phyloP scores from a whole-genome alignment of 2,888 invertebrate species.

The Eucera pruinosa region DNA sequence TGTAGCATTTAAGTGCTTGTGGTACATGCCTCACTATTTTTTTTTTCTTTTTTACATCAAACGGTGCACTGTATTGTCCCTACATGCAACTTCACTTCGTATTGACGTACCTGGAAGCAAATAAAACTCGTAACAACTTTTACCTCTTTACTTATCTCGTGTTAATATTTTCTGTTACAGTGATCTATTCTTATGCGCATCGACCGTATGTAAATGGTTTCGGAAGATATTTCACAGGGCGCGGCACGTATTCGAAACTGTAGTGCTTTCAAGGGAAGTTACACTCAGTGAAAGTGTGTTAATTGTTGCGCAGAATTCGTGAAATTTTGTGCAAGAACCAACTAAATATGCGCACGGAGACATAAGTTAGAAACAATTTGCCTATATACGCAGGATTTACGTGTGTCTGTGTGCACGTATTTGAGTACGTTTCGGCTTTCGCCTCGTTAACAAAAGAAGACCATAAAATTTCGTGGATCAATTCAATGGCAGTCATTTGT shows the following conservation, averaged over 20 bases:
- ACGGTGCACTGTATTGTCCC: no score
- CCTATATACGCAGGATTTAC: neutral
- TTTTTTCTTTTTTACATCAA: no score
- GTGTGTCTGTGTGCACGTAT: neutral
- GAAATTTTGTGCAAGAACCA: neutral
- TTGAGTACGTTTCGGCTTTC: conserved; percentile 16
- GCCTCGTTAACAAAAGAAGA: conserved; percentile 6
- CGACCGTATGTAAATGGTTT: conserved; percentile 51
- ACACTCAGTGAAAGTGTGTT: neutral
- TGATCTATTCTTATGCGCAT: conserved; percentile 71
- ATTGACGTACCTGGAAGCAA: no score
- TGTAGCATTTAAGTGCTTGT: no score
- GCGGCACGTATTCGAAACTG: neutral
- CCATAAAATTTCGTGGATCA: neutral
- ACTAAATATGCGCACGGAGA: neutral
- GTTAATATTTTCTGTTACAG: conserved; percentile 70
- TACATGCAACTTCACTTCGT: no score
- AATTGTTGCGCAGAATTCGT: neutral
- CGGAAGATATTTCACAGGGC: neutral
- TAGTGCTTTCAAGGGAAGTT: neutral
- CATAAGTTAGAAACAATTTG: conserved; percentile 3
- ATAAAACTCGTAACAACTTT: no score
- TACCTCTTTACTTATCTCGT: neutral
- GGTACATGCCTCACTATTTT: no score
- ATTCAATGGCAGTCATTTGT: neutral